Conservation (phyloP, 2,797 vertebrate genomes). For the Sandelia bainsii region DNA sequence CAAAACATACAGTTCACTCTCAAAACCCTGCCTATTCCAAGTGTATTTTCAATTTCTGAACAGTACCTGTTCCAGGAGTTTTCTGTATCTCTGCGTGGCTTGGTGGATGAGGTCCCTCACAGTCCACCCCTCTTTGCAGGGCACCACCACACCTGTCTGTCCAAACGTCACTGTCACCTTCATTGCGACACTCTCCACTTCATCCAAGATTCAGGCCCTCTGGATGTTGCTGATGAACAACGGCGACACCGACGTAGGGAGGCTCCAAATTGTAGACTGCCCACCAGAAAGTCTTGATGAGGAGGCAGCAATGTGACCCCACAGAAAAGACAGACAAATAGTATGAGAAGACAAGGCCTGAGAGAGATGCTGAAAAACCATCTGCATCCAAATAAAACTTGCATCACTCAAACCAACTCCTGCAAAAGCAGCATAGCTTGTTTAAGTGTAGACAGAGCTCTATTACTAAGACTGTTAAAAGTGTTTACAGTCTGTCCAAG, state of each 20-base stretch:
- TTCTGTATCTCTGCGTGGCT: constrained; percentile 94
- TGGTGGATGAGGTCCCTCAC: constrained; percentile 94
- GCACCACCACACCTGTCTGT: constrained; percentile 93
- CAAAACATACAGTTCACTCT: not conserved
- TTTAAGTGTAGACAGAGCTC: not conserved
- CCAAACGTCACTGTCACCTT: constrained; percentile 97
- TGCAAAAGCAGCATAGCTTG: constrained; percentile 4
- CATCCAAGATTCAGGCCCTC: constrained; percentile 52
- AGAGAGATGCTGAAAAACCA: not conserved
- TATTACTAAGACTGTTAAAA: not conserved
- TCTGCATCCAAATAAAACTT: constrained; percentile 1
- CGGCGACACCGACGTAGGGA: constrained; percentile 6
- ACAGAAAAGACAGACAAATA: not conserved
- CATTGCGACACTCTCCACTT: constrained; percentile 78
- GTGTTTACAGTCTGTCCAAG: not conserved
- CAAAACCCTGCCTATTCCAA: not conserved
- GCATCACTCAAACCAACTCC: not conserved
- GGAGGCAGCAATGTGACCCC: constrained; percentile 10
- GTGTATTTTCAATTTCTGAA: not conserved
- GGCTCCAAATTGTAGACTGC: not conserved
- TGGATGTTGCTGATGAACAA: constrained; percentile 8
- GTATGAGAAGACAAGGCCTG: not conserved
- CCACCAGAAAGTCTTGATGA: constrained; percentile 3
- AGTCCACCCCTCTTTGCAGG: constrained; percentile 93
- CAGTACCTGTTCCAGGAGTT: constrained; percentile 92